phyloP scores from a whole-genome alignment of 2,113 vertebrate species.

The Lynx canadensis region DNA sequence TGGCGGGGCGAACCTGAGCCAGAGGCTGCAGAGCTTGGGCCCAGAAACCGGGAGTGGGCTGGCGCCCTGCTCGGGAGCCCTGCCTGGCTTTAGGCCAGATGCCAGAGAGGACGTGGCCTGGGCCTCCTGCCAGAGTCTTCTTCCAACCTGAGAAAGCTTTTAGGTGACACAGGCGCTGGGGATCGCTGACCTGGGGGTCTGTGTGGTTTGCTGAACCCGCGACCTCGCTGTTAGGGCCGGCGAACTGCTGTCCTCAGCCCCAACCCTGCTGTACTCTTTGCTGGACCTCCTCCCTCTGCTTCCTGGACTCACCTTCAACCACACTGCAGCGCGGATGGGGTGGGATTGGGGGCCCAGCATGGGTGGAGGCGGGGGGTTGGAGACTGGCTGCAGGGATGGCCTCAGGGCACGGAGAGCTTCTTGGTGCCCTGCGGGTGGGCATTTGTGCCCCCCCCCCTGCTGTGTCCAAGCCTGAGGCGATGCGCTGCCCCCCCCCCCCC shows the following conservation, averaged over 20 bases:
- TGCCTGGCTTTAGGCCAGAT: neutral
- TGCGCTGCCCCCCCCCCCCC: accelerated
- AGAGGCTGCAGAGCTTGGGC: neutral
- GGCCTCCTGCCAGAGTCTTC: neutral
- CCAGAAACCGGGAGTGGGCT: neutral
- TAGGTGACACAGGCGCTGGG: neutral
- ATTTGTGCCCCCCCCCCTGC: too few species aligned
- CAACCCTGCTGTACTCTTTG: neutral
- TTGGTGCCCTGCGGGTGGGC: neutral
- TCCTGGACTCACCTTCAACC: neutral
- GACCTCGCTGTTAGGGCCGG: neutral
- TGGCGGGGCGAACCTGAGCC: neutral
- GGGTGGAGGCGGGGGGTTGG: accelerated
- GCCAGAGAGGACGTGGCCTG: neutral
- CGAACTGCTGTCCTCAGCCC: too few species aligned
- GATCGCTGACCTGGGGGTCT: neutral
- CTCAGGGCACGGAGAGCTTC: neutral
- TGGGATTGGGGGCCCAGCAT: neutral
- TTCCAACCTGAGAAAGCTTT: neutral
- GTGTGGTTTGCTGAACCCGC: neutral
- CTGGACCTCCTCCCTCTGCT: neutral
- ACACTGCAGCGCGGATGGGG: neutral
- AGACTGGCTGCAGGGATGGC: neutral
- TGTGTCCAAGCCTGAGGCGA: neutral
- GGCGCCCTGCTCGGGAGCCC: neutral